These are phyloP conservation scores for Acanthurus leucopareius DNA, from an alignment of 2,797 vertebrate species.

Conservation along the genomic window DNA sequence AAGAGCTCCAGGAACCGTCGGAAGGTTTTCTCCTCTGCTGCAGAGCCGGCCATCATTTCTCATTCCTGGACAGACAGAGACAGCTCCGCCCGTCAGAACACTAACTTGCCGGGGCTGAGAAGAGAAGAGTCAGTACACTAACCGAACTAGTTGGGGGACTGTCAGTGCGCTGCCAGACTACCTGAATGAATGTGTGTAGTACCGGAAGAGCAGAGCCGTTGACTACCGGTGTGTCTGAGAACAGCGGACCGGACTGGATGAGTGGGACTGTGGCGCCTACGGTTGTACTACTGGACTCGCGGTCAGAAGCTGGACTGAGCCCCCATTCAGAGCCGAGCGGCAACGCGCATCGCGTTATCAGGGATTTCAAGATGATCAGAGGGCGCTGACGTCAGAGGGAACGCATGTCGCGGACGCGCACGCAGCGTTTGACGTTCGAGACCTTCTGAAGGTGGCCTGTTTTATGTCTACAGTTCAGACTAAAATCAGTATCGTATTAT, in stretches of 20 bases:
- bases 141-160: conserved; percentile 29
- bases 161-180: conserved; percentile 41
- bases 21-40: conserved; percentile 97
- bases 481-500: too few relatives aligned
- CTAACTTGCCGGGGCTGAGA: conserved; percentile 59
- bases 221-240: conserved; percentile 31
- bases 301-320: conserved; percentile 69
- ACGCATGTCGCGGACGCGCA: conserved; percentile 60
- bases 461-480: neutral
- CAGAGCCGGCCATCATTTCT: conserved; percentile 92
- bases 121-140: conserved; percentile 47
- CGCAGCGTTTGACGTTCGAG: conserved; percentile 50
- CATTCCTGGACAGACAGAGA: conserved; percentile 88
- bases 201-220: conserved; percentile 55
- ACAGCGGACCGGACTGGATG: conserved; percentile 35
- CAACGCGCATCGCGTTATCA: conserved; percentile 75
- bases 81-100: conserved; percentile 65
- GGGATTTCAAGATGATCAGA: conserved; percentile 75
- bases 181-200: conserved; percentile 40
- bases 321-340: conserved; percentile 74
- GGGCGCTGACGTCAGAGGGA: conserved; percentile 73
- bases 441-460: conserved; percentile 8
- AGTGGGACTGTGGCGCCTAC: conserved; percentile 45
- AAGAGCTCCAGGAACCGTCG: conserved; percentile 98
- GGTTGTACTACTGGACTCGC: conserved; percentile 54